Base-by-base conservation (phyloP, 92 coral and sea anemone species). In the Phymanthus crucifer region DNA sequence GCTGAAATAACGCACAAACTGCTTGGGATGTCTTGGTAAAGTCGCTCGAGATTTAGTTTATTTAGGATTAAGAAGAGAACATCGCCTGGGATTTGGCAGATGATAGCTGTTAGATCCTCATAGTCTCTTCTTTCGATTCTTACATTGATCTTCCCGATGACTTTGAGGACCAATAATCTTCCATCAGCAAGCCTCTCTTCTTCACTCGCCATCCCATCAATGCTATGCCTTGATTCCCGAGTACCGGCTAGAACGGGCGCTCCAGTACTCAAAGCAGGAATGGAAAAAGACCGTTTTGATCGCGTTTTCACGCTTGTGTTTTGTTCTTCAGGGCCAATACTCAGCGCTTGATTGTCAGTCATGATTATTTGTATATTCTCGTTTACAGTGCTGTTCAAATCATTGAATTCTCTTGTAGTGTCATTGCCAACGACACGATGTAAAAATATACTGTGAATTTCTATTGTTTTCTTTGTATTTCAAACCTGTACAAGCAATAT, bases 1-100 rank as follows among this genome's bases (percentile, higher is more conserved):
- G 93, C 93, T 2, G 94, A 92, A 2, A 95, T 80, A 69, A 91
- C 77, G 16, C 83, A 79, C 67, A 95, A 86, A 72, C 95, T 95
- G 47, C 87, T 91, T 2, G 98, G 98, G 12, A 95, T 80, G 43
- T 95, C 98, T 56, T 73, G 75, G 69, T 93, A 89, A 24, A 95
- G 82, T 67, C 78, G 84, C 70, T 95, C 97, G 46, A 93, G 65
- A 17, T 93, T 90, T 31, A 95, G 83, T 21, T 89, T 89, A 66
- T 86, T 87, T 52, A 93, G 68, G 37, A 94, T 89, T 48, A 93
- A 87, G 34, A 86, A 86, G n/a, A 95, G 73, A 27, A 93, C 98
- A 80, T 95, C 98, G 21, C 97, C 97, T 9, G 97, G 97, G 31
- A 93, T 83, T 88, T 90, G 94, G 23, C 90, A 79, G 54, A 93